Evolutionary conservation across 1,140 invertebrate species (phyloP).

Genomic region (Papilio machaon): DNA sequence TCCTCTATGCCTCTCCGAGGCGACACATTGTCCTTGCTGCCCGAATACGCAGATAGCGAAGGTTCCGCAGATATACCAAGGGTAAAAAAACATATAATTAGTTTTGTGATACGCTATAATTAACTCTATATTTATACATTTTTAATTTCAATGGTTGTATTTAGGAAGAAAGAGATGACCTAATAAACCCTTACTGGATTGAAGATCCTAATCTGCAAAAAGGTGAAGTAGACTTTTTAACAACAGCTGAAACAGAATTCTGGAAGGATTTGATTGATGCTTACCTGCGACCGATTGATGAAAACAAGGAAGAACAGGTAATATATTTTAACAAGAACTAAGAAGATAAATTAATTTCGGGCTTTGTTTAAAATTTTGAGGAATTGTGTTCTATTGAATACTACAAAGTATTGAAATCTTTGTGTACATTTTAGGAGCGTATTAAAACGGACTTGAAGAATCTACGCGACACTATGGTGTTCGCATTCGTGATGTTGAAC

Average conservation of each 20-base stretch:
- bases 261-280: slow-evolving; percentile 97
- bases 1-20: slow-evolving; percentile 59
- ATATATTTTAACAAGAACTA: too few relatives aligned
- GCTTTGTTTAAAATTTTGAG: not conserved
- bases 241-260: slow-evolving; percentile 92
- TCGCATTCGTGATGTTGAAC: slow-evolving; percentile 98
- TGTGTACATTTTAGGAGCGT: slow-evolving; percentile 85
- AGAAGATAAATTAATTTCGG: not conserved
- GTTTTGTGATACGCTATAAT: too few relatives aligned
- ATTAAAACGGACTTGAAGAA: slow-evolving; percentile 94
- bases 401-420: not conserved
- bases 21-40: slow-evolving; percentile 58
- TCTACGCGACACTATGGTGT: slow-evolving; percentile 95
- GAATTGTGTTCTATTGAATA: not conserved
- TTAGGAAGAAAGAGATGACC: slow-evolving; percentile 89
- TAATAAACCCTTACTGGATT: slow-evolving; percentile 96
- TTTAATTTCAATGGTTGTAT: not conserved
- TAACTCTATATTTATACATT: not conserved
- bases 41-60: slow-evolving; percentile 68
- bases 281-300: slow-evolving; percentile 96
- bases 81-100: slow-evolving; percentile 43
- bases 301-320: slow-evolving; percentile 93
- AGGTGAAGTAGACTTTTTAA: slow-evolving; percentile 93
- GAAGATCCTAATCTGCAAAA: slow-evolving; percentile 94
- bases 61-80: slow-evolving; percentile 64